Base-by-base conservation (phyloP, 1,140 invertebrate genomes). In the Diorhabda carinulata region DNA sequence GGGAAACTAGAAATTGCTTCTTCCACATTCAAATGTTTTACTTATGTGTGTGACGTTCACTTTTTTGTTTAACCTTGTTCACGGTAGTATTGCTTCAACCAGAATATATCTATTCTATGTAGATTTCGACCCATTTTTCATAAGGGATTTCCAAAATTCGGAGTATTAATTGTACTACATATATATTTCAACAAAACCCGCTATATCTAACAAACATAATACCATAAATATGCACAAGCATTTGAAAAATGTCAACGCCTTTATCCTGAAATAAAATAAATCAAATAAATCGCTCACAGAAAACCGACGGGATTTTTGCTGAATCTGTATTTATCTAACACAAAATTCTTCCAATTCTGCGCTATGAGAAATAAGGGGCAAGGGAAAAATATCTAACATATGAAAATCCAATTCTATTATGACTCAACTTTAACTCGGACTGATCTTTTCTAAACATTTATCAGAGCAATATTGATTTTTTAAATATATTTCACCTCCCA, bases 181-280 rank as follows among this genome's bases (percentile, higher is more conserved):
- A 52, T 52, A 52, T 52, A 52, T 52, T 52, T 52, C 47, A 52
- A 52, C 47, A 52, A 52, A 52, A 52, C n/a, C 47, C 47, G 2
- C 47, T 3, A 52, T 52, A 52, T 52, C 47, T 52, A 52, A n/a
- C 47, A 52, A 60, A 60, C n/a, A 63, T 44, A 63, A 8, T 9
- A 63, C 61, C 61, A 63, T 63, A 63, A 63, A 63, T 63, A 44
- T 63, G 42, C 61, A 9, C 43, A 10, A 47, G 45, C 61, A 63
- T 63, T 63, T 25, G 42, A 44, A 45, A 44, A 63, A 45, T 63
- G 61, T 63, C 61, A 63, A 9, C 61, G 10, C 61, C 61, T 47
- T 63, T 63, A 63, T 63, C 61, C 61, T 10, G 43, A 63, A 63
- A 63, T 44, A 25, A 63, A 43, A 63, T 63, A 63, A 63, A 63